Base-by-base conservation (phyloP, 2,797 vertebrate genomes). In the Lithobates pipiens region DNA sequence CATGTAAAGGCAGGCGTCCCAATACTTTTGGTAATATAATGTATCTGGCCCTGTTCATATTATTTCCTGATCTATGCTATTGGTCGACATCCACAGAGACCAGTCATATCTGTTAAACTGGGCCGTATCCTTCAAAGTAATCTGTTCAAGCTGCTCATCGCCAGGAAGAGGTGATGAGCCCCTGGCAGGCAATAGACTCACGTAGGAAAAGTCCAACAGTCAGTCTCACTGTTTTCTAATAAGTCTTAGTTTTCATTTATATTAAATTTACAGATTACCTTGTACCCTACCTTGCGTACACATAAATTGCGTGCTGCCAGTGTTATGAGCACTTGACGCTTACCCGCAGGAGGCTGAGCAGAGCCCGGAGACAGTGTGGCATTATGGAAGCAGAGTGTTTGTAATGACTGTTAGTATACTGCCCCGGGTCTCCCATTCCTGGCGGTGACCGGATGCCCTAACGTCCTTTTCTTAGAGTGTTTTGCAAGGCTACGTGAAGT, bases 401-500 rank as follows among this genome's bases (percentile, higher is more conserved):
- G 57, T 80, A 70, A 70, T 74, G 74, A 86, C 80, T 83, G 67
- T 73, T 72, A 71, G 42, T 69, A 57, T 57, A 80, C 8, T 42
- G 77, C 84, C 72, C 61, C 32, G 21, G 71, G 77, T 85, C 77
- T 70, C 42, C 36, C 72, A 42, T 69, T 76, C 77, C 84, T 80
- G 42, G 80, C 57, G 63, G 85, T 83, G 76, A 87, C 42, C 63
- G 76, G n/a, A 75, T 84, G 81, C 81, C 81, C 85, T 61, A 36
- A 76, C 50, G 25, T 84, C 79, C 29, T 82, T 61, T 82, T 86
- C 76, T 78, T 78, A 72, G 75, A 78, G 32, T 79, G 80, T 69
- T 67, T 83, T 67, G 42, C 73, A 74, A 83, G 75, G 80, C 80
- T 69, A 83, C 61, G 61, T 79, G 76, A 86, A 86, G 85, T 83